phyloP scores from a whole-genome alignment of 2,113 vertebrate species.

The Amphiprion ocellaris region DNA sequence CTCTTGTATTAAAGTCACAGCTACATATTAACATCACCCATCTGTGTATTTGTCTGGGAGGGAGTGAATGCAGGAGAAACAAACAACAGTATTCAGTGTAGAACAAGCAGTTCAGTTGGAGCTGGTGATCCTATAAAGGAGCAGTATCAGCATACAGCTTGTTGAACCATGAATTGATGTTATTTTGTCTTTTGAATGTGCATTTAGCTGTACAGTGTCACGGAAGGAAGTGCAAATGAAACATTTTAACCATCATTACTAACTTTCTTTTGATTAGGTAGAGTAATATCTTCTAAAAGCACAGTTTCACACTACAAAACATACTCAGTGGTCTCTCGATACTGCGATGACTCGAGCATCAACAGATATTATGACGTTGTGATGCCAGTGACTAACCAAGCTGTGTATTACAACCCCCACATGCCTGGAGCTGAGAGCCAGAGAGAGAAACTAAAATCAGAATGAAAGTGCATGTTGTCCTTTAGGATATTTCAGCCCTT shows the following conservation, averaged over 20 bases:
- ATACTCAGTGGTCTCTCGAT: conserved; percentile 15
- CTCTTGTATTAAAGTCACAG: not conserved
- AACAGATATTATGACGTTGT: conserved; percentile 36
- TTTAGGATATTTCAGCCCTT: conserved; percentile 51
- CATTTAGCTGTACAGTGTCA: no score
- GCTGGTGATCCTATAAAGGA: conserved; percentile 23
- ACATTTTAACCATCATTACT: no score
- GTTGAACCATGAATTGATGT: conserved; percentile 24
- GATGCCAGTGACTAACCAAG: conserved; percentile 51
- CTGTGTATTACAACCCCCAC: conserved; percentile 46
- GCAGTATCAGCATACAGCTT: conserved; percentile 4
- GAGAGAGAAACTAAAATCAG: conserved; percentile 43
- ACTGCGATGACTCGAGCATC: conserved; percentile 16
- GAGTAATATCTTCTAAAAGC: not conserved
- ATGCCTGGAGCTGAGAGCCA: conserved; percentile 32
- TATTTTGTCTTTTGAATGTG: conserved; percentile 11
- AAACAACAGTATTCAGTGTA: conserved; percentile 15
- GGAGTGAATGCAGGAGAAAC: conserved; percentile 16
- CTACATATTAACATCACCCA: conserved; percentile 34
- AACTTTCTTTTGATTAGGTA: not conserved
- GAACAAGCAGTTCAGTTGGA: conserved; percentile 3
- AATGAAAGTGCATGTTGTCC: conserved; percentile 45
- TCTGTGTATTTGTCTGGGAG: conserved; percentile 16
- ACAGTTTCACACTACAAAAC: not conserved
- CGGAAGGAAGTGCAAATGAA: no score